A percentile compares a stretch with the other conserved stretches of the same genome.
Evolutionary conservation across 2,113 vertebrate genomes (phyloP).

Genomic region (Condylura cristata): DNA sequence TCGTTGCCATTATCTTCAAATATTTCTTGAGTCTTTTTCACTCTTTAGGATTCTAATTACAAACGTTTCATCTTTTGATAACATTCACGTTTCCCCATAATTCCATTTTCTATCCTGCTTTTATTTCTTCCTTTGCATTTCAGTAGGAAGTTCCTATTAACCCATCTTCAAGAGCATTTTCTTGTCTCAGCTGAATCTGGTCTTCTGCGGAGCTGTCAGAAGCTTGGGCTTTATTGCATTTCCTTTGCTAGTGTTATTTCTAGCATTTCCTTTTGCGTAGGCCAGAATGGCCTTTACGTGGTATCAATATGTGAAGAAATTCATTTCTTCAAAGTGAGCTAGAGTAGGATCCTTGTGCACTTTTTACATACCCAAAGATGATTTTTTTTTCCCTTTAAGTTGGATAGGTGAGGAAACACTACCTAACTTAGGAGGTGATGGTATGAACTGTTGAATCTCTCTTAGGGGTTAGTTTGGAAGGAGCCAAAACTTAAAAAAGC

Average conservation of each 20-base stretch:
- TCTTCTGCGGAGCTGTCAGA: background rate
- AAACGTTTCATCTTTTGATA: background rate
- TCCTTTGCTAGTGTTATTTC: background rate
- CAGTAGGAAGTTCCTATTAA: background rate
- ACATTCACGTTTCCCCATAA: background rate
- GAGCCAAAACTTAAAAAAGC: no score
- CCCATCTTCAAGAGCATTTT: background rate
- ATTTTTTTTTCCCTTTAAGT: no score
- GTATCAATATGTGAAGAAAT: no score
- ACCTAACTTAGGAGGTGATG: no score
- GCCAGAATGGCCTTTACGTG: no score
- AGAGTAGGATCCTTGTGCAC: no score
- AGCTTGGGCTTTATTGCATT: background rate
- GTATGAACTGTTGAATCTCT: no score
- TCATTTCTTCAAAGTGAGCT: no score
- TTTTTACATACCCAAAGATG: no score
- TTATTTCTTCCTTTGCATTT: background rate
- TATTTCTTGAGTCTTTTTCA: background rate
- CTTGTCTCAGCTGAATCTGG: background rate
- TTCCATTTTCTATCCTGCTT: background rate
- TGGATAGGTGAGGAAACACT: no score
- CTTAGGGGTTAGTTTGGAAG: no score
- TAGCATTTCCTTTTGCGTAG: no score
- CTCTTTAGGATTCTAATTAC: background rate
- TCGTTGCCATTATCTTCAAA: background rate